Percentiles rank a stretch among this genome's conserved stretches.
Conservation (phyloP, 2,113 vertebrate species). For the Cochlearius cochlearius region DNA sequence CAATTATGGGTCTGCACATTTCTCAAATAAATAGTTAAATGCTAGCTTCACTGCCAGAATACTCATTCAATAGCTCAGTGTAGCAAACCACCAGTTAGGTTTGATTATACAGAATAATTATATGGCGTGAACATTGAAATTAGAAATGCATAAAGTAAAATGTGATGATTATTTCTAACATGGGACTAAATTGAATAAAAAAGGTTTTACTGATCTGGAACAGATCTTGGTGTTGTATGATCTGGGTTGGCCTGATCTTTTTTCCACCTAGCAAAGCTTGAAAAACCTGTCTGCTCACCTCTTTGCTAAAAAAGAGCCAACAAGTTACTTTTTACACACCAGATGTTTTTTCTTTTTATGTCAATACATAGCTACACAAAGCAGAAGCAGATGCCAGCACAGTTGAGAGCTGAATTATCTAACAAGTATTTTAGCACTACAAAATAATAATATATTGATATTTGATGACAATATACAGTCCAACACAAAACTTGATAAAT, state of each 20-base stretch:
- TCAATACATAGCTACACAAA: background rate
- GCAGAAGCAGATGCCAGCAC: conserved; percentile 3
- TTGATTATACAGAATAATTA: conserved; percentile 58
- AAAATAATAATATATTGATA: background rate
- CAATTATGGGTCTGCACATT: background rate
- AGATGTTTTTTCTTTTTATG: conserved; percentile 27
- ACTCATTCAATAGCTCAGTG: background rate
- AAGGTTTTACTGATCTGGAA: conserved; percentile 2
- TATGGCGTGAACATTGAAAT: conserved; percentile 43
- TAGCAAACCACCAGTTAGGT: conserved; percentile 20
- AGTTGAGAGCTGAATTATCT: conserved; percentile 24
- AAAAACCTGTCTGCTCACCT: background rate
- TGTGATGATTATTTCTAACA: conserved; percentile 41
- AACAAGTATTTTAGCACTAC: conserved; percentile 26
- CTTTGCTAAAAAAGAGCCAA: conserved; percentile 15
- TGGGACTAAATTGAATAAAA: conserved; percentile 38
- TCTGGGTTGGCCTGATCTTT: background rate
- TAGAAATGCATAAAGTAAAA: conserved; percentile 32
- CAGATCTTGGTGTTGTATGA: background rate
- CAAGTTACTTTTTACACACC: conserved; percentile 1
- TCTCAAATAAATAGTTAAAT: background rate
- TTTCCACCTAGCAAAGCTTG: background rate
- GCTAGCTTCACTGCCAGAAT: background rate
- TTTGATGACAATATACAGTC: conserved; percentile 23
- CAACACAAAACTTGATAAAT: background rate